A percentile compares a stretch with the other conserved stretches of the same genome.
phyloP scores from a whole-genome alignment of 2,113 vertebrate genomes.

The Ammodytes dubius region DNA sequence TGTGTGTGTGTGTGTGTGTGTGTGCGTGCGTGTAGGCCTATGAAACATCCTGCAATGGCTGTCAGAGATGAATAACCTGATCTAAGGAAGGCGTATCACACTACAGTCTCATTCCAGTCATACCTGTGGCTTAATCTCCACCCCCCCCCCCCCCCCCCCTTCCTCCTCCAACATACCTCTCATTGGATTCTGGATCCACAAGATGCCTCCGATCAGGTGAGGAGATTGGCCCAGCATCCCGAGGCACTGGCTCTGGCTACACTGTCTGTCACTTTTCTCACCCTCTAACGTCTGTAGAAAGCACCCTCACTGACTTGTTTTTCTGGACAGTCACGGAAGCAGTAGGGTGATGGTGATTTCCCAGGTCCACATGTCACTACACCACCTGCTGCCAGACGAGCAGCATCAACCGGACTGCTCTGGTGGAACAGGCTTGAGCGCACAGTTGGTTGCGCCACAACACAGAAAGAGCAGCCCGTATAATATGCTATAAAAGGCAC shows the following conservation, averaged over 20 bases:
- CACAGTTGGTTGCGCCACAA: conserved; percentile 49
- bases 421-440: conserved; percentile 25
- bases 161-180: conserved; percentile 76
- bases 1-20: no score
- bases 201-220: conserved; percentile 83
- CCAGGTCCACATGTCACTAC: conserved; percentile 49
- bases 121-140: not conserved
- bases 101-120: conserved; percentile 52
- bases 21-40: not conserved
- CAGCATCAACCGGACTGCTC: conserved; percentile 20
- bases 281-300: conserved; percentile 19
- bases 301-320: conserved; percentile 2
- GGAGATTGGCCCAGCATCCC: conserved; percentile 83
- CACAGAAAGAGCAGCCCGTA: not conserved
- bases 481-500: not conserved
- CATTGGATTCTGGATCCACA: conserved; percentile 86
- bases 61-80: conserved; percentile 42
- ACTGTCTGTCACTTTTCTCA: not conserved
- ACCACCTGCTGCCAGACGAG: conserved; percentile 66
- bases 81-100: conserved; percentile 36
- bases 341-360: conserved; percentile 21
- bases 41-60: not conserved
- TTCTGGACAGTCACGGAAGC: conserved; percentile 21
- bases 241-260: not conserved
- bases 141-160: not conserved